Evolutionary conservation across 1,140 invertebrate species (phyloP), one percentile per base, ranked within the genome.

Genomic region (Gryon sp.): DNA sequence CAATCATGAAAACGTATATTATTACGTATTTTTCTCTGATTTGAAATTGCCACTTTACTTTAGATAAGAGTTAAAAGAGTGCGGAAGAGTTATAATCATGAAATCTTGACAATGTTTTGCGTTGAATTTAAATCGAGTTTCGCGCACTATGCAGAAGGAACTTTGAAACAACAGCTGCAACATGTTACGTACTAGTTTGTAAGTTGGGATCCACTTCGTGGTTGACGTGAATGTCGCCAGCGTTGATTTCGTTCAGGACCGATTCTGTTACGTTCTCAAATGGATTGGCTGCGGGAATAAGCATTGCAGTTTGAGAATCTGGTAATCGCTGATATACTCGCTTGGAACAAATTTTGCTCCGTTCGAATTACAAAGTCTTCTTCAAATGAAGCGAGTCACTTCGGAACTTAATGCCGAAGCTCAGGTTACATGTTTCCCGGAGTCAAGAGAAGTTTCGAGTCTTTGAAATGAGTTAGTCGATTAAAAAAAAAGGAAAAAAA

Each of bases 261-360:
- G 93, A 92, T 70, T 90, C 90, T 6, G 91, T 93, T 78, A 91
- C 89, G 84, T 93, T 94, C 55, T 90, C 90, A 57, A 85, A 83
- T 20, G 83, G 83, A 84, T 83, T 84, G 52, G 81, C 83, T 87
- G 80, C 12, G 73, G n/a, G 63, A 45, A 80, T 74, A 76, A 80
- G 50, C 66, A 46, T 76, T 57, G 68, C 68, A 76, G 60, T 77
- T 79, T 55, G 45, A 48, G 36, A 65, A 70, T 76, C 48, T 48
- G 12, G 41, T 6, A 59, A 53, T 68, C 52, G 20, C 18, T 16
- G 38, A 22, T 38, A 18, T 18, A 40, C 32, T 15, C n/a, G 18
- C 48, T 53, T 19, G 57, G 46, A 66, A 66, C 70, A 66, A 75
- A 75, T 53, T 66, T 60, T 30, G 30, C 28, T 59, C 20, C 57